Base-by-base conservation (phyloP, 2,888 invertebrate genomes). In the Lepidocyrtoides sp. region DNA sequence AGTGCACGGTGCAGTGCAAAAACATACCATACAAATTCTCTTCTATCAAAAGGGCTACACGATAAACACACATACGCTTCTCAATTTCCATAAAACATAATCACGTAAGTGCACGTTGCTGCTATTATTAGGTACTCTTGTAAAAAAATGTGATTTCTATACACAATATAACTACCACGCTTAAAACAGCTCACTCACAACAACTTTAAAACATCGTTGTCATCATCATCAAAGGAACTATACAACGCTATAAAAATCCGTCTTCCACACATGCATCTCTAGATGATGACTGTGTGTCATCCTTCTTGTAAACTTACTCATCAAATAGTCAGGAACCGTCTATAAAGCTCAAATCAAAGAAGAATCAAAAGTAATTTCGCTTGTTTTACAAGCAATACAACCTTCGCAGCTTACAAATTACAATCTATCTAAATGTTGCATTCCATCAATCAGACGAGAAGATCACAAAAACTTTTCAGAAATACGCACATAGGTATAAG, bases 361-460 rank as follows among this genome's bases (percentile, higher is more conserved):
- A 41, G 10, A 69, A 69, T 36, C n/a, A 69, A 36, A 69, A 10
- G 41, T 10, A 69, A 41, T 17, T 69, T 69, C n/a, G 29, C n/a
- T 10, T 36, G 41, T 41, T 69, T 20, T 41, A 17, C 69, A n/a
- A n/a, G n/a, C n/a, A n/a, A n/a, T n/a, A n/a, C n/a, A 69, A 69
- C 41, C 69, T 69, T 69, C n/a, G 17, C 23, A 60, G 4, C 26
- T 26, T 26, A 26, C 14, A 66, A 60, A 60, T 26, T 60, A 60
- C 26, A n/a, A n/a, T n/a, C 66, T 66, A 0, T 32, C 29, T n/a
- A 4, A 3, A 2, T 69, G 20, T 14, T n/a, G 69, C 36, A 69
- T 69, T 69, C 36, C 41, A 69, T 69, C 69, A 69, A 69, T 69
- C 36, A 41, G 41, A 5, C 14, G 29, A 41, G n/a, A n/a, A n/a